Base-by-base conservation (phyloP, 2,888 invertebrate species). In the Lithophane socia region DNA sequence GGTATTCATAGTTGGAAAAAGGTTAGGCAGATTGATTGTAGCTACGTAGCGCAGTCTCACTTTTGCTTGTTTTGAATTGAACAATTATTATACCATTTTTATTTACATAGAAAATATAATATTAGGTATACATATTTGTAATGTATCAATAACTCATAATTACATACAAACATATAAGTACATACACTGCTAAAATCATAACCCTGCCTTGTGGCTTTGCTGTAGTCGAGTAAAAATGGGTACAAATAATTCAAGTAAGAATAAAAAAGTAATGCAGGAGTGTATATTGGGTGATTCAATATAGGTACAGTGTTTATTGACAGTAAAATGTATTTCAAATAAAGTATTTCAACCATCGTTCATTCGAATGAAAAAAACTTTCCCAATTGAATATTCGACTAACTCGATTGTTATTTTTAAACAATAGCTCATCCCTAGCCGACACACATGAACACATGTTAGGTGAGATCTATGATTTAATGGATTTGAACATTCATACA, bases 381-480 rank as follows among this genome's bases (percentile, higher is more conserved):
- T 52, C 3, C 13, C 21, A 52, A 58, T 13, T 52, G 42, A 44
- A 44, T 64, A 58, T 65, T 80, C 44, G 47, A 81, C 10, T 60
- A 42, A 29, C 65, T 42, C 60, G 44, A 54, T 66, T 42, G 52
- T 75, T 75, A 66, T 75, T 66, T 75, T 13, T 37, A 49, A 54
- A 82, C 75, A 65, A 75, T 75, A 5, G 37, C 24, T 68, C 82
- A 82, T 56, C 82, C 18, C 66, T 83, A 64, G 42, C 21, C 21
- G 49, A 29, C 29, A 61, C 49, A 69, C 21, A 64, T 68, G 64
- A 68, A 54, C 68, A 66, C 66, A 58, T 65, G 44, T 37, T 61
- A 64, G 37, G 61, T 81, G 47, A 73, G 69, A 75, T 71, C 69
- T 68, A 71, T 70, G 81, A 67, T 80, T 66, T 80, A 72, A 63